These are phyloP conservation scores for Mesopsocus fuscifrons DNA, from an alignment of 2,888 invertebrate species.

Conservation along the genomic window DNA sequence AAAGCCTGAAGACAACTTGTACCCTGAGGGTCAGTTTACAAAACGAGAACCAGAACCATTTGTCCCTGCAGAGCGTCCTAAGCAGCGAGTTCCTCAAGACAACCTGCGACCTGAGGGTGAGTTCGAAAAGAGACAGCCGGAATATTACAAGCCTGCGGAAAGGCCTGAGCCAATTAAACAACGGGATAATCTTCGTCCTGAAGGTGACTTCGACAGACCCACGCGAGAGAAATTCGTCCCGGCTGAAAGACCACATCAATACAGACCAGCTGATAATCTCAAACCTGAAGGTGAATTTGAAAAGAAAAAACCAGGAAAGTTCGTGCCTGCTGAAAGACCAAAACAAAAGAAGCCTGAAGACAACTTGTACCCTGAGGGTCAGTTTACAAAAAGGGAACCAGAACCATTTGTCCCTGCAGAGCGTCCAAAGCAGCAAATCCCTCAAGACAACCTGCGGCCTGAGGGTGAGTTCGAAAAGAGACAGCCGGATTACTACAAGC, in stretches of 20 bases:
- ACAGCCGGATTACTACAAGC: slow-evolving; percentile 23
- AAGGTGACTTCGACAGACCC: slow-evolving; percentile 20
- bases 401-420: slow-evolving; percentile 23
- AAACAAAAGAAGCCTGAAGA: slow-evolving; percentile 21
- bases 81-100: too few relatives aligned
- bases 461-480: slow-evolving; percentile 34
- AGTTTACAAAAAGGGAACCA: slow-evolving; percentile 27
- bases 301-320: slow-evolving; percentile 18
- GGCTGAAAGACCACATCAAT: slow-evolving; percentile 24
- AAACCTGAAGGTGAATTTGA: slow-evolving; percentile 20
- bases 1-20: too few relatives aligned
- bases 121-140: too few relatives aligned
- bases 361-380: slow-evolving; percentile 33
- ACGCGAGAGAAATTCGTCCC: slow-evolving; percentile 23
- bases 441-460: slow-evolving; percentile 35
- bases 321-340: slow-evolving; percentile 25
- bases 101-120: too few relatives aligned
- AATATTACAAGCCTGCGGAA: too few relatives aligned
- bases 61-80: too few relatives aligned
- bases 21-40: too few relatives aligned
- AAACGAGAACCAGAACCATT: too few relatives aligned
- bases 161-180: too few relatives aligned
- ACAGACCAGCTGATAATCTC: slow-evolving; percentile 22
- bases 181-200: slow-evolving; percentile 17
- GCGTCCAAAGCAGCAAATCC: slow-evolving; percentile 30